Percentiles rank a stretch among this genome's conserved stretches.
phyloP scores from a whole-genome alignment of 2,113 vertebrate genomes.

The Lichenostomus cassidix region DNA sequence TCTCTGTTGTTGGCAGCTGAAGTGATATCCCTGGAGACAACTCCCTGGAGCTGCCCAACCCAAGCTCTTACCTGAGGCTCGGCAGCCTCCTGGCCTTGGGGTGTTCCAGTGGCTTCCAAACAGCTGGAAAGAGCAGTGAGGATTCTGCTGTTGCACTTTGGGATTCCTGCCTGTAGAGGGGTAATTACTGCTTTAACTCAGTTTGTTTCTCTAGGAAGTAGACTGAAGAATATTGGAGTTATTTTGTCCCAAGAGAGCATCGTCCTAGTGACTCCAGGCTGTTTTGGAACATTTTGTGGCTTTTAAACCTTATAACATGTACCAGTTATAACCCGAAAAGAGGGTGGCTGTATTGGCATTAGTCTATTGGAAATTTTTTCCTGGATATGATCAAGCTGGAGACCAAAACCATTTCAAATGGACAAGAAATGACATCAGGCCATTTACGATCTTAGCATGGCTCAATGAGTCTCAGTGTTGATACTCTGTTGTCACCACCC shows the following conservation, averaged over 20 bases:
- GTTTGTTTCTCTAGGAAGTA: conserved; percentile 30
- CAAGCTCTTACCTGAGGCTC: background rate
- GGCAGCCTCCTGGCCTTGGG: no score
- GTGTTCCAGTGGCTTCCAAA: background rate
- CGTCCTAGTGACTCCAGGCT: background rate
- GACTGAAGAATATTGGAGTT: conserved; percentile 9
- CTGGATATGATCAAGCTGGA: background rate
- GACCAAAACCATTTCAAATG: conserved; percentile 19
- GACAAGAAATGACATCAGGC: background rate
- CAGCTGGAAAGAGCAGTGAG: background rate
- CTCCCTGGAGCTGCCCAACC: background rate
- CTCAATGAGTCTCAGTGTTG: background rate
- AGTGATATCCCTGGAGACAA: background rate
- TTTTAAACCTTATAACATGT: conserved; percentile 37
- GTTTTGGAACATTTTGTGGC: conserved; percentile 64
- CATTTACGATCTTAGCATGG: background rate
- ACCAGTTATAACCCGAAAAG: conserved; percentile 32
- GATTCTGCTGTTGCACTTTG: background rate
- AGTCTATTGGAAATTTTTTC: background rate
- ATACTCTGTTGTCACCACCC: background rate
- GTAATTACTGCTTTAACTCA: background rate
- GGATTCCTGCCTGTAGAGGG: conserved; percentile 4
- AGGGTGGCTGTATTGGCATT: conserved; percentile 9
- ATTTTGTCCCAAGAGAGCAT: conserved; percentile 9
- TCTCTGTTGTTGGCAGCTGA: background rate